A percentile compares a stretch with the other conserved stretches of the same genome.
Evolutionary conservation across 2,888 invertebrate species (phyloP).

Genomic region (Lumbricus terrestris): DNA sequence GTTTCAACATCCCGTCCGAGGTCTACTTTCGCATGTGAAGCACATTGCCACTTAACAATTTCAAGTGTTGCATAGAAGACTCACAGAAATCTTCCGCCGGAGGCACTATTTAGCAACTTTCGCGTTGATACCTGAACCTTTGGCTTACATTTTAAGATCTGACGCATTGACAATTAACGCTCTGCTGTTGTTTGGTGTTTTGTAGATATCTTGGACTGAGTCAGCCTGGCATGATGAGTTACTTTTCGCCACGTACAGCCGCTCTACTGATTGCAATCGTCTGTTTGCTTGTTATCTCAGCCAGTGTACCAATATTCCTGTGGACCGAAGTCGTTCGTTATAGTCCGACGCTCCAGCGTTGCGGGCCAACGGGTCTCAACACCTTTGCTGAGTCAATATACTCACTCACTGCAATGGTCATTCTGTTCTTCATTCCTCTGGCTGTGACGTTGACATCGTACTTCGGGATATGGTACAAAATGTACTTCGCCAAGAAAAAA

Average conservation of each 20-base stretch:
- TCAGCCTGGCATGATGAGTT: too few species aligned
- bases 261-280: not conserved
- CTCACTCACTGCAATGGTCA: not conserved
- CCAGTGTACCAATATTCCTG: not conserved
- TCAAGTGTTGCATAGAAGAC: too few species aligned
- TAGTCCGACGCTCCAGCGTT: not conserved
- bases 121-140: not conserved
- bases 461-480: not conserved
- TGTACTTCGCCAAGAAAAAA: not conserved
- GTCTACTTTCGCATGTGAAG: too few species aligned
- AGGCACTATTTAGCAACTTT: too few species aligned
- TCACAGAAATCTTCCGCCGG: too few species aligned
- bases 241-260: too few species aligned
- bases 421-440: not conserved
- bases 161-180: not conserved
- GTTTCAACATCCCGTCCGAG: too few species aligned
- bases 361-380: not conserved
- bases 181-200: too few species aligned
- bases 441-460: not conserved
- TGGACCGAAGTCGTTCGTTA: not conserved
- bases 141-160: not conserved
- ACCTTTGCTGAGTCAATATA: not conserved
- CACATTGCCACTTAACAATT: too few species aligned
- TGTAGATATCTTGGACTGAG: too few species aligned
- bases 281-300: not conserved